Evolutionary conservation across 1,140 invertebrate species (phyloP).

Genomic region (Geopemphigus sp.): DNA sequence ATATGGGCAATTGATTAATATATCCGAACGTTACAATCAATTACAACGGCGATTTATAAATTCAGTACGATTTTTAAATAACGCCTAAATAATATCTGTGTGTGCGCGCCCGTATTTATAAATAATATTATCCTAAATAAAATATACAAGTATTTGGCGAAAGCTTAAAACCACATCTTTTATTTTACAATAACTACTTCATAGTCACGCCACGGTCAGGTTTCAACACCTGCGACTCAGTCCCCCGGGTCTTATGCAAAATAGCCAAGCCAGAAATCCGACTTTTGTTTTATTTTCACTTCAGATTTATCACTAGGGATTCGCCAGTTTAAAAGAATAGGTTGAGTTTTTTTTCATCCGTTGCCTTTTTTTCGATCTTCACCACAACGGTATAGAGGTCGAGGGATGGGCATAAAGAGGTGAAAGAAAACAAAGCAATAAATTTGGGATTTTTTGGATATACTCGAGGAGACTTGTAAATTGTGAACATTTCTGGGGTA

Average conservation of each 20-base stretch:
- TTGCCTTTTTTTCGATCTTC: constrained; percentile 22
- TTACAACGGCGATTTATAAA: background rate
- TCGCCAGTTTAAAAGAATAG: constrained; percentile 38
- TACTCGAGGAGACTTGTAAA: constrained; percentile 34
- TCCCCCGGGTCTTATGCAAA: constrained; percentile 38
- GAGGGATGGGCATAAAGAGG: background rate
- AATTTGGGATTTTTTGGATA: constrained; percentile 47
- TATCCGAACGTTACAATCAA: too few species aligned
- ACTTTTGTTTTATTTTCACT: constrained; percentile 47
- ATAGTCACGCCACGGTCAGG: constrained; percentile 17
- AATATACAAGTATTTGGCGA: background rate
- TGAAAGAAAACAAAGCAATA: constrained; percentile 20
- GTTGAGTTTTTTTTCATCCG: constrained; percentile 32
- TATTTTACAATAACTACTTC: constrained; percentile 30
- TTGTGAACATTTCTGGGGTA: constrained; percentile 22
- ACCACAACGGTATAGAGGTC: background rate
- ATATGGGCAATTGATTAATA: too few species aligned
- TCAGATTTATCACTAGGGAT: constrained; percentile 39
- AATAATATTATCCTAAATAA: background rate
- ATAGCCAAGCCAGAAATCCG: constrained; percentile 35
- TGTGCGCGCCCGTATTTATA: background rate
- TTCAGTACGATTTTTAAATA: background rate
- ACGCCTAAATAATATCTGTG: background rate
- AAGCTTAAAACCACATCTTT: constrained; percentile 22
- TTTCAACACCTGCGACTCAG: constrained; percentile 39